phyloP scores from a whole-genome alignment of 2,797 vertebrate genomes.

The Heterohyrax brucei region DNA sequence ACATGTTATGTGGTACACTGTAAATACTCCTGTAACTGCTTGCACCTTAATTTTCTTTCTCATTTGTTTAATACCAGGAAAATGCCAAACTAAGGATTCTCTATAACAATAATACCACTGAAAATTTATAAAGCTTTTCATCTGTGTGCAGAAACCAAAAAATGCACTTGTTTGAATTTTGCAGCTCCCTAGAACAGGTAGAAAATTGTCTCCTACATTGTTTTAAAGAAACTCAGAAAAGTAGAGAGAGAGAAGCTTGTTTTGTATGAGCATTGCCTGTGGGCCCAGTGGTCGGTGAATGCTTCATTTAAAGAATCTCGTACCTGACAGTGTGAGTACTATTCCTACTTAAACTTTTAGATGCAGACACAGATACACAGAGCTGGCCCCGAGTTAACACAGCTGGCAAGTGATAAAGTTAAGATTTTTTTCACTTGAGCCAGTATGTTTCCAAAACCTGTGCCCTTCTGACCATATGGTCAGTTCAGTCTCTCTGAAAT shows the following conservation, averaged over 20 bases:
- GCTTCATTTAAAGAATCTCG: background rate
- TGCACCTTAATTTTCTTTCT: background rate
- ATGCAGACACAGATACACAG: background rate
- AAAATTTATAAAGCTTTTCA: conserved; percentile 22
- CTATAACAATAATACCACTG: background rate
- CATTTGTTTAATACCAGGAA: background rate
- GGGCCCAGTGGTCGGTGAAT: background rate
- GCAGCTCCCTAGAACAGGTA: background rate
- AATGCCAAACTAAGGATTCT: conserved; percentile 38
- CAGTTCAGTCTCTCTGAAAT: background rate
- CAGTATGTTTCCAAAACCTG: background rate
- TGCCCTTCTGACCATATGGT: background rate
- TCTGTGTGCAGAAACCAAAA: background rate
- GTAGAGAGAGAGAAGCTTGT: background rate
- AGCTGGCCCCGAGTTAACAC: background rate
- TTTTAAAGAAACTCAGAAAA: background rate
- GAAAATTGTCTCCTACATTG: background rate
- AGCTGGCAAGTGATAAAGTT: background rate
- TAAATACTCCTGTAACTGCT: background rate
- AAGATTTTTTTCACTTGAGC: conserved; percentile 21
- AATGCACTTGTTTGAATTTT: background rate
- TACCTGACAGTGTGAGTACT: background rate
- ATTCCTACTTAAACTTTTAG: background rate
- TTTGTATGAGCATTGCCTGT: background rate
- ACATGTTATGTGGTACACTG: background rate